phyloP scores from a whole-genome alignment of 2,797 vertebrate species.

The Tenualosa thibaudeaui region DNA sequence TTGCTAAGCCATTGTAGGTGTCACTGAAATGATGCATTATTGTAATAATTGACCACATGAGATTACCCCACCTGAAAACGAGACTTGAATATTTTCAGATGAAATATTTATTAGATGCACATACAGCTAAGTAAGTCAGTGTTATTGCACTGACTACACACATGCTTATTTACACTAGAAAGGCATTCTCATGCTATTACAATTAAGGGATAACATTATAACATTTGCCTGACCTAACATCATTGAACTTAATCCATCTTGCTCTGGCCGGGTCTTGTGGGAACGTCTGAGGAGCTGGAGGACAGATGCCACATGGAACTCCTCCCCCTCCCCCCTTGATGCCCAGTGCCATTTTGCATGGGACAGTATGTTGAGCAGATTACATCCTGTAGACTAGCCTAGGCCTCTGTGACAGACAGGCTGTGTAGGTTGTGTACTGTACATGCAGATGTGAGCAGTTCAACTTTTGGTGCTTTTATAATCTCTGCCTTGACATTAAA shows the following conservation, averaged over 20 bases:
- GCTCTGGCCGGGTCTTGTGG: conserved; percentile 36
- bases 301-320: conserved; percentile 37
- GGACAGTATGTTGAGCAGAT: conserved; percentile 40
- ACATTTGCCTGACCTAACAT: neutral
- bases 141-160: neutral
- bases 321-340: neutral
- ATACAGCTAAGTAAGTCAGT: neutral
- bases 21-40: neutral
- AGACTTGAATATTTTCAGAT: neutral
- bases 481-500: conserved; percentile 78
- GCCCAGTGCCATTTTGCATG: conserved; percentile 39
- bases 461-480: conserved; percentile 82
- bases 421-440: conserved; percentile 41
- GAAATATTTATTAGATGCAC: neutral
- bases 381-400: neutral
- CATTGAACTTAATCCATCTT: conserved; percentile 35
- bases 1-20: neutral
- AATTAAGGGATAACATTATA: neutral
- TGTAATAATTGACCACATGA: neutral
- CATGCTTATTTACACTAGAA: neutral
- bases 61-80: neutral
- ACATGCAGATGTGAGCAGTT: conserved; percentile 52
- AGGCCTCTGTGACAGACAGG: conserved; percentile 32
- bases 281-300: conserved; percentile 39
- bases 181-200: neutral